Percentiles rank a stretch among this genome's conserved stretches.
These are phyloP conservation scores for Chascanopsetta lugubris DNA, from an alignment of 2,113 vertebrate genomes.

Conservation along the genomic window DNA sequence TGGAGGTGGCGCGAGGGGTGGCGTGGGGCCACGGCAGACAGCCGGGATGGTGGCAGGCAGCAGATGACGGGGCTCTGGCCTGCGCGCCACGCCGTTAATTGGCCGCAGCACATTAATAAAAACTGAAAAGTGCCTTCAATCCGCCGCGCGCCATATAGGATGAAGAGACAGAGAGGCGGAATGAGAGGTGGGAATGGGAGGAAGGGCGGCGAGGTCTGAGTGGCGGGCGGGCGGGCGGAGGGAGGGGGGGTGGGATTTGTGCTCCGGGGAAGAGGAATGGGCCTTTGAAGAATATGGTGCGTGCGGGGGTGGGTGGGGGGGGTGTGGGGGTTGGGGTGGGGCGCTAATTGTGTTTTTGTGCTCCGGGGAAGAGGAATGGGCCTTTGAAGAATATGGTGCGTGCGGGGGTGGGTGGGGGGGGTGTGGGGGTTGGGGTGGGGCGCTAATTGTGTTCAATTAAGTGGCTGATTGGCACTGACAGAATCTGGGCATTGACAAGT, in stretches of 20 bases:
- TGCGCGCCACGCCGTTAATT: conserved; percentile 94
- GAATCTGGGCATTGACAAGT: conserved; percentile 91
- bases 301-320: background rate
- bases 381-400: conserved; percentile 70
- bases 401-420: conserved; percentile 20
- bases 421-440: conserved; percentile 41
- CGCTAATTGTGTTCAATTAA: conserved; percentile 90
- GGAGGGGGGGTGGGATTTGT: background rate
- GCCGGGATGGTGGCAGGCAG: conserved; percentile 88
- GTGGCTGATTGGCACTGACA: conserved; percentile 91
- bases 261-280: conserved; percentile 37
- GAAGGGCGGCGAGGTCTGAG: too few relatives aligned
- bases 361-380: conserved; percentile 40
- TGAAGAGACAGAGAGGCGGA: conserved; percentile 60
- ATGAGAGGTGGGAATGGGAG: conserved; percentile 51
- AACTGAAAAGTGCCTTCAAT: conserved; percentile 87
- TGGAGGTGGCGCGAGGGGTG: conserved; percentile 84
- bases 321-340: background rate
- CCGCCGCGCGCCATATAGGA: conserved; percentile 55
- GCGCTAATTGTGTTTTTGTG: conserved; percentile 22
- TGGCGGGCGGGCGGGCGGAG: background rate
- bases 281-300: conserved; percentile 69
- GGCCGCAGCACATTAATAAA: conserved; percentile 88
- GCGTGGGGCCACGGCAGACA: conserved; percentile 79
- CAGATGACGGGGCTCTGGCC: conserved; percentile 95